Base-by-base conservation (phyloP, 2,113 vertebrate genomes). In the Aptenodytes patagonicus region DNA sequence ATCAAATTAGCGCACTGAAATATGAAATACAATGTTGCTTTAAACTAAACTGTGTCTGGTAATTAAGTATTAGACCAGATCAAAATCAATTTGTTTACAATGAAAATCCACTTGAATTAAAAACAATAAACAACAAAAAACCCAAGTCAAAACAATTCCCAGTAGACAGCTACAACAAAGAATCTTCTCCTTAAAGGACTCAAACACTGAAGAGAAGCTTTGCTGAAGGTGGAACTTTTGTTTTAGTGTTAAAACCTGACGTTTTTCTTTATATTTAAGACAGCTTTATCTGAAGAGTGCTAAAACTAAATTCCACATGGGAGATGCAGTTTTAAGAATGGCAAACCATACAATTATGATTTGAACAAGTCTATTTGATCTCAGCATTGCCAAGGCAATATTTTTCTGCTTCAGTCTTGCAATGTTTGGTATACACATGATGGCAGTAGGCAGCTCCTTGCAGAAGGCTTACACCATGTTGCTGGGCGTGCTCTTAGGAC, bases 371-470 rank as follows among this genome's bases (percentile, higher is more conserved):
- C 69, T 70, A 47, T 93, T 96, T 97, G 79, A 98, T 95, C 93
- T 96, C 60, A 95, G 64, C n/a, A 96, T 96, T 94, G 96, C 87
- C 93, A 96, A 70, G 47, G 73, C 91, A 95, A 77, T 64, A 55
- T 90, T 93, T 86, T 92, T 89, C 90, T 97, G 95, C 57, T 96
- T 65, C 89, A 94, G 94, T 95, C 96, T 95, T 96, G 57, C n/a
- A 55, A 11, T 9, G 55, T 88, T 82, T 77, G 85, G 89, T 93
- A 89, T 47, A 83, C 80, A 76, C 12, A 34, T 75, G 69, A 95
- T 22, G 62, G 91, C 94, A 91, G 94, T 65, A 96, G 94, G 96
- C 97, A 97, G 96, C 96, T 97, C 93, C 95, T 86, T 47, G 95
- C 73, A 96, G 95, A 97, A 89, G 78, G 38, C 87, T 98, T 92